These are phyloP conservation scores for Mycteria americana DNA, from an alignment of 2,797 vertebrate genomes.

Conservation along the genomic window DNA sequence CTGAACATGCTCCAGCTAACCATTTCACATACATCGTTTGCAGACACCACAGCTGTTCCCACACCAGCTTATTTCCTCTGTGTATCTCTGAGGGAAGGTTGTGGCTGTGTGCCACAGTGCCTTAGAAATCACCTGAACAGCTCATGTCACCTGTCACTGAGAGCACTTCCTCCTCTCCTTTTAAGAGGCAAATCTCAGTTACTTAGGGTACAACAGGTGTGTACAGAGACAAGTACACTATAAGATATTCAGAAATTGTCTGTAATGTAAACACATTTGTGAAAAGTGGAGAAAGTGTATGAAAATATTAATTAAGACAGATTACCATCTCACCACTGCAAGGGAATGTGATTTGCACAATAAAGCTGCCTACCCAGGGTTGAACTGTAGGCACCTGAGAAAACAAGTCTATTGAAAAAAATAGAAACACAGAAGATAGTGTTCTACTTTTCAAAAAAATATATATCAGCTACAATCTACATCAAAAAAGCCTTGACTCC, in stretches of 20 bases:
- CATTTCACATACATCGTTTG: neutral
- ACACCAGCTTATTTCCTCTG: neutral
- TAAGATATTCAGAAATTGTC: neutral
- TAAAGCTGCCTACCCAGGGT: neutral
- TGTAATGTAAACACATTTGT: neutral
- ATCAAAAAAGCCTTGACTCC: neutral
- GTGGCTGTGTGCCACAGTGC: neutral
- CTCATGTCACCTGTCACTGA: neutral
- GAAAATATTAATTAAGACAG: neutral
- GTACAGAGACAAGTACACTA: neutral
- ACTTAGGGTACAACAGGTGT: neutral
- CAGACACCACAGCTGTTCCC: neutral
- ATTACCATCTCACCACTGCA: neutral
- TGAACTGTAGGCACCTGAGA: neutral
- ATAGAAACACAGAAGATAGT: neutral
- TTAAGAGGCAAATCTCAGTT: neutral
- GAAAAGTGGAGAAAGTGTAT: neutral
- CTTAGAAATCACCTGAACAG: neutral
- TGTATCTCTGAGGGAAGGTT: neutral
- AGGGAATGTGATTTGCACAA: neutral
- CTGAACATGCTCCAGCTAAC: neutral
- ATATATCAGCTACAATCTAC: neutral
- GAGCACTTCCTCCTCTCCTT: neutral
- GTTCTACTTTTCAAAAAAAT: neutral
- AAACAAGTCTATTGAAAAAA: neutral